phyloP scores from a whole-genome alignment of 2,888 invertebrate species.

The Agrenia bidenticulata region DNA sequence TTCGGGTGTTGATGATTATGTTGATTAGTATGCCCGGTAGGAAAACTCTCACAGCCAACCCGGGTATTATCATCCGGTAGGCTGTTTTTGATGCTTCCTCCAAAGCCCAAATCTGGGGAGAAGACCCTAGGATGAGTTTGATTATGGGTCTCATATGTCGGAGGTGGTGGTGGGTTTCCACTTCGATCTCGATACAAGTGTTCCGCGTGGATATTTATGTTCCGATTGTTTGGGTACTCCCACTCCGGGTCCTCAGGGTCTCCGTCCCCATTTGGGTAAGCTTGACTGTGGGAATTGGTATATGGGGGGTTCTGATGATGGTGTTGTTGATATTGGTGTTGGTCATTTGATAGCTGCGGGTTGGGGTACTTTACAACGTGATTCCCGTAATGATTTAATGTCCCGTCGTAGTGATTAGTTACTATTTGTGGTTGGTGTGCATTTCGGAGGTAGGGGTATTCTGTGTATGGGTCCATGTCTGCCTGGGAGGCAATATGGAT shows the following conservation, averaged over 20 bases:
- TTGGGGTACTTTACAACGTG: background rate
- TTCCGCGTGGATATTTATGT: slow-evolving; percentile 18
- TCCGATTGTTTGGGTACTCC: slow-evolving; percentile 27
- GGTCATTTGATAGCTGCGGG: slow-evolving; percentile 8
- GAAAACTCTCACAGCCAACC: background rate
- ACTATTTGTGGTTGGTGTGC: slow-evolving; percentile 40
- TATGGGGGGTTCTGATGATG: slow-evolving; percentile 16
- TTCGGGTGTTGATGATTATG: slow-evolving; percentile 31
- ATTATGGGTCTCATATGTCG: slow-evolving; percentile 3
- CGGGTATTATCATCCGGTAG: background rate
- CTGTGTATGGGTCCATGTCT: slow-evolving; percentile 40
- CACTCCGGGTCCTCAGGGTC: slow-evolving; percentile 32
- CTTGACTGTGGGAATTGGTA: too few species aligned
- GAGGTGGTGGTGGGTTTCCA: slow-evolving; percentile 8
- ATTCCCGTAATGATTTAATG: slow-evolving; percentile 27
- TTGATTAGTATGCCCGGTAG: slow-evolving; percentile 13
- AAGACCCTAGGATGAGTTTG: background rate
- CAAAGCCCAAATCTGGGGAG: slow-evolving; percentile 17
- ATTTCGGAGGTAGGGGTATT: slow-evolving; percentile 23
- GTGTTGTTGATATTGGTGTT: slow-evolving; percentile 2
- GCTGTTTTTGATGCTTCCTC: background rate
- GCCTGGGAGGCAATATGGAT: too few species aligned
- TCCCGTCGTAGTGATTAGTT: slow-evolving; percentile 36
- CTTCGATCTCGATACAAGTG: background rate
- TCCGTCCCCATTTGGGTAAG: too few species aligned